Percentiles rank a stretch among this genome's conserved stretches.
Conservation (phyloP, 30 jellyfish, hydroid and myxozoan genomes). For the Hydractinia echinata region DNA sequence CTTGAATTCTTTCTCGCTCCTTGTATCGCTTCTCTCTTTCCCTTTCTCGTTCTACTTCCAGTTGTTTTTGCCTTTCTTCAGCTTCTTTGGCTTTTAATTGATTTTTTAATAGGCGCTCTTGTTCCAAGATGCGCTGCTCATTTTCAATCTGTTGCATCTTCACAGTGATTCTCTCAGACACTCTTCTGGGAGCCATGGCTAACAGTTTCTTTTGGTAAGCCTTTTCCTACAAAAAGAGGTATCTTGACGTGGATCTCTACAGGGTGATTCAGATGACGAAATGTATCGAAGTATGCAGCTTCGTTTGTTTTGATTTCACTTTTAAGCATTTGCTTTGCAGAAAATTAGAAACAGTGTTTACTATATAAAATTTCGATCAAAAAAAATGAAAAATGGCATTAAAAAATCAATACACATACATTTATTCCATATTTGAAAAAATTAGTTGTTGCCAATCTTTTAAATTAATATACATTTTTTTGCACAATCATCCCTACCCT, state of each 20-base stretch:
- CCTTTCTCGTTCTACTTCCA: slow-evolving; percentile 60
- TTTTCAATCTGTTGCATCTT: slow-evolving; percentile 57
- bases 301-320: too few relatives aligned
- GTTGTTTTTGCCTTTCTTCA: slow-evolving; percentile 68
- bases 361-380: not conserved
- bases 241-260: not conserved
- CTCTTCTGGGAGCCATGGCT: slow-evolving; percentile 70
- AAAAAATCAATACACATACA: not conserved
- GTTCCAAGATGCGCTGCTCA: slow-evolving; percentile 51
- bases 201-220: slow-evolving; percentile 68
- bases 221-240: slow-evolving; percentile 48
- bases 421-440: not conserved
- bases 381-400: not conserved
- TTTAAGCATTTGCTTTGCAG: too few relatives aligned
- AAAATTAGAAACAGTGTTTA: not conserved
- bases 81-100: slow-evolving; percentile 54
- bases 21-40: slow-evolving; percentile 60
- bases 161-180: slow-evolving; percentile 76
- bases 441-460: too few relatives aligned
- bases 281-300: too few relatives aligned
- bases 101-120: slow-evolving; percentile 33
- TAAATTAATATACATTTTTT: too few relatives aligned
- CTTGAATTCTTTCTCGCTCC: slow-evolving; percentile 82
- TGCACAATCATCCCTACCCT: slow-evolving; percentile 35
- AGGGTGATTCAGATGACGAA: too few relatives aligned